Percentiles rank a stretch among this genome's conserved stretches.
Conservation (phyloP, 2,113 vertebrate genomes). For the Rhinolophus sinicus region DNA sequence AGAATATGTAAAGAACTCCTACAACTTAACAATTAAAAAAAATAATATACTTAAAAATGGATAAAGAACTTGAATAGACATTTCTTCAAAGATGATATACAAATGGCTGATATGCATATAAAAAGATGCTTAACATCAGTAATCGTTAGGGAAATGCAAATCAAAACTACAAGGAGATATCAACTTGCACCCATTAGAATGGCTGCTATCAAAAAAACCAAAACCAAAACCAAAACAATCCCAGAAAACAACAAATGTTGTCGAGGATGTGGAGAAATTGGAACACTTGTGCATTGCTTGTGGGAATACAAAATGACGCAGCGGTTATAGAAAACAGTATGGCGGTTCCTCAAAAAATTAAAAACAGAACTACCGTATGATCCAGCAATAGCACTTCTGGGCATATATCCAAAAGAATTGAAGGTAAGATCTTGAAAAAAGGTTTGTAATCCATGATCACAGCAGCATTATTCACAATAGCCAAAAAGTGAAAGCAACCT, state of each 20-base stretch:
- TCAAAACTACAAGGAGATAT: not conserved
- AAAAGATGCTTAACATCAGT: not conserved
- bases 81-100: not conserved
- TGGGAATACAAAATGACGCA: not conserved
- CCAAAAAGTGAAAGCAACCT: not conserved
- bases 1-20: not conserved
- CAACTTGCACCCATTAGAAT: not conserved
- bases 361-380: not conserved
- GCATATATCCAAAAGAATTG: not conserved
- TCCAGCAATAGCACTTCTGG: too few relatives aligned
- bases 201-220: not conserved
- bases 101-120: not conserved
- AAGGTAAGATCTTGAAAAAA: not conserved
- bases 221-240: not conserved
- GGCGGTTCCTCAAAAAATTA: not conserved
- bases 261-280: not conserved
- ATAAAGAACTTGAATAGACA: not conserved
- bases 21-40: not conserved
- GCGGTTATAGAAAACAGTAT: not conserved
- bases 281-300: not conserved
- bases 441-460: not conserved
- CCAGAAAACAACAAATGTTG: not conserved
- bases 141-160: not conserved
- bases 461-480: not conserved
- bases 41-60: not conserved